Base-by-base conservation (phyloP, 2,888 invertebrate genomes). In the Oconnorella tubifera region DNA sequence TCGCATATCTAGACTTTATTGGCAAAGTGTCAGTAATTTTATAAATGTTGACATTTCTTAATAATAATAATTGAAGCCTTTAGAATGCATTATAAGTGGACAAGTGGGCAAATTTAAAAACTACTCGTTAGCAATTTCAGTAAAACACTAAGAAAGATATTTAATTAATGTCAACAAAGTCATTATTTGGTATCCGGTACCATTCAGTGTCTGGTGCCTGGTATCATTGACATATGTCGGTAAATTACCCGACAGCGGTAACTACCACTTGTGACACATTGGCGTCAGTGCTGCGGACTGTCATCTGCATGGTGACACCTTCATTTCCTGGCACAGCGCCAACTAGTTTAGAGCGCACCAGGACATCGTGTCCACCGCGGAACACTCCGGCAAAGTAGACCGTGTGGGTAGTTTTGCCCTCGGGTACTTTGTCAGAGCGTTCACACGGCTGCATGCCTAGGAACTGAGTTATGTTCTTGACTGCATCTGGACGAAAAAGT, bases 221-320 rank as follows among this genome's bases (percentile, higher is more conserved):
- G n/a, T n/a, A n/a, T n/a, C n/a, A n/a, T n/a, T n/a, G n/a, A n/a
- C n/a, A n/a, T n/a, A n/a, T n/a, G n/a, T n/a, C n/a, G n/a, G n/a
- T n/a, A n/a, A n/a, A n/a, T n/a, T 58, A 58, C 33, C 59, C 59
- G 31, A 82, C 77, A 56, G 81, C 81, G 3, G 78, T 75, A 1
- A 78, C 80, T n/a, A 97, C 88, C 14, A 97, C 85, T 78, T 94
- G 92, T 0, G 92, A 91, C 0, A 96, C 88, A 71, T 89, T 89
- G 59, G 90, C 88, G 81, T 92, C 88, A 19, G 90, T 89, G 28
- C 93, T 91, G 55, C 95, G 85, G 0, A 96, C 91, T 0, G 92
- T 90, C 62, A 98, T 84, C 80, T 94, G 91, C 91, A 98, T 93
- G 2, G 94, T 94, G 0, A 97, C 91, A 0, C 82, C 81, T 28